Percentiles rank a stretch among this genome's conserved stretches.
Conservation (phyloP, 2,888 invertebrate genomes). For the Marronus borbonicus region DNA sequence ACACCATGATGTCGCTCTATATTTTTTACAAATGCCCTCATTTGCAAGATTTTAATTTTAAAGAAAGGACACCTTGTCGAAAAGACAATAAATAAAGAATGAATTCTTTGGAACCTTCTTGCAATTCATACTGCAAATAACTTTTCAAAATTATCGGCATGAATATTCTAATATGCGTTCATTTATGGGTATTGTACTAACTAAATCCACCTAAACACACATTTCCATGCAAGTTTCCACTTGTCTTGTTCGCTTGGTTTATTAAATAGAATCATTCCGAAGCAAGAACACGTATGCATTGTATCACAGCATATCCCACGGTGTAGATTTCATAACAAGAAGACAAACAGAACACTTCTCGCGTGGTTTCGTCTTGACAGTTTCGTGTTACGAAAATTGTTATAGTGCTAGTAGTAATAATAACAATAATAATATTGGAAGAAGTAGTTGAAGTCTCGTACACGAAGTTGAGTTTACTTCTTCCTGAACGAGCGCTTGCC, state of each 20-base stretch:
- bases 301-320: slow-evolving; percentile 6
- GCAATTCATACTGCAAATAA: background rate
- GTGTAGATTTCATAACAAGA: slow-evolving; percentile 25
- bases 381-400: slow-evolving; percentile 38
- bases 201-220: background rate
- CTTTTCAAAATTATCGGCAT: background rate
- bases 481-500: slow-evolving; percentile 25
- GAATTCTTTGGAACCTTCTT: too few relatives aligned
- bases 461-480: slow-evolving; percentile 12
- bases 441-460: slow-evolving; percentile 9
- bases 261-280: background rate
- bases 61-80: too few relatives aligned
- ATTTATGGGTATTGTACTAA: background rate
- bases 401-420: slow-evolving; percentile 31
- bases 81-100: too few relatives aligned
- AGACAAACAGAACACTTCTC: slow-evolving; percentile 13
- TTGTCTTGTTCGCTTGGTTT: background rate
- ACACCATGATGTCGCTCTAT: too few relatives aligned
- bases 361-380: slow-evolving; percentile 15
- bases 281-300: background rate
- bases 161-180: background rate
- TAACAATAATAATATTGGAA: slow-evolving; percentile 11
- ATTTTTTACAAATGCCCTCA: too few relatives aligned
- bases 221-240: background rate
- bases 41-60: too few relatives aligned